A percentile compares a stretch with the other conserved stretches of the same genome.
Evolutionary conservation across 2,797 vertebrate genomes (phyloP).

Genomic region (Cossypha dichroa): DNA sequence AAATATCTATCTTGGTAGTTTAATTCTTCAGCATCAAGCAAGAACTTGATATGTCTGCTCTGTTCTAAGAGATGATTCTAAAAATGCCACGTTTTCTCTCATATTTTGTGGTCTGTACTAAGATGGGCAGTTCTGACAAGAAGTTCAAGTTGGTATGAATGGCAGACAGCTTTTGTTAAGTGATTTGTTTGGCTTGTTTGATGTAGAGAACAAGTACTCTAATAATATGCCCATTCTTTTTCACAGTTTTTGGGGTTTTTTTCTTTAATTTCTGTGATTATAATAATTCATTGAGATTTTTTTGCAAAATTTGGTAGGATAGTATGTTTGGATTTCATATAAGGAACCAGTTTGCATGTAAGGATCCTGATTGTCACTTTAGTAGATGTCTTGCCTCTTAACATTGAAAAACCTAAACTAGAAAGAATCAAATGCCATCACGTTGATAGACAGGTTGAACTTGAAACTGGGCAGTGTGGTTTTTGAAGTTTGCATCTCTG

Average conservation of each 20-base stretch:
- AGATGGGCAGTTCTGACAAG: background rate
- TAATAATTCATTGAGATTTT: background rate
- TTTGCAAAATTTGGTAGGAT: background rate
- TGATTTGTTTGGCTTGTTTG: background rate
- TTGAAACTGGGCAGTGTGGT: background rate
- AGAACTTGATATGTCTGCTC: background rate
- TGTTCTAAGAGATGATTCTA: background rate
- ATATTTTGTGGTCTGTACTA: background rate
- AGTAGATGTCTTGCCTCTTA: background rate
- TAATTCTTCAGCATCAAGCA: background rate
- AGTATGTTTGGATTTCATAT: background rate
- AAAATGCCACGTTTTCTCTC: background rate
- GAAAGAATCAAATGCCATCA: background rate
- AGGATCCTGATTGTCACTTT: background rate
- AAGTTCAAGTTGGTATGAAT: background rate
- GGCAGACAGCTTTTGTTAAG: background rate
- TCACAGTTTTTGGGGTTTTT: rapidly evolving
- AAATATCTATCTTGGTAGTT: background rate
- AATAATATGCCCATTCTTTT: background rate
- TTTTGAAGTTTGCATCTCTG: background rate
- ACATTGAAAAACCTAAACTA: background rate
- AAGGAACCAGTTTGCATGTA: background rate
- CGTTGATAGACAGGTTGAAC: background rate
- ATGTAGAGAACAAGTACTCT: background rate
- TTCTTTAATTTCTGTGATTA: background rate